Evolutionary conservation across 2,113 vertebrate genomes (phyloP).

Genomic region (Cochlearius cochlearius): DNA sequence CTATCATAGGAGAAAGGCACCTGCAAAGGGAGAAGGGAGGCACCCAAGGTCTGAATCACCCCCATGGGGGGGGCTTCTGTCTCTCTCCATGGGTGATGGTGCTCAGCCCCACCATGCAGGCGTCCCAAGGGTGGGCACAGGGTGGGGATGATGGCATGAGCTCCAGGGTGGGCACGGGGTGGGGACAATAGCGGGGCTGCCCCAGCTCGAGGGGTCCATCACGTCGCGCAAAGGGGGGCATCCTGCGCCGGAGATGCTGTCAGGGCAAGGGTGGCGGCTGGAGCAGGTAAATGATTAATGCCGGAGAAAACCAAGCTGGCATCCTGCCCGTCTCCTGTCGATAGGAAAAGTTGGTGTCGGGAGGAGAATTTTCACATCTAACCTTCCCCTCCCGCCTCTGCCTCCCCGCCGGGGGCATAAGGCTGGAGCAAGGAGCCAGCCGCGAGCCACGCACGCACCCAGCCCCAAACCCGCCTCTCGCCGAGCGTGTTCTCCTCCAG

Average conservation of each 20-base stretch:
- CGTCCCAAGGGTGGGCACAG: not conserved
- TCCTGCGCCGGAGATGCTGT: not conserved
- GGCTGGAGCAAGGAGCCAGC: not conserved
- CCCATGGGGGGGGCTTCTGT: not conserved
- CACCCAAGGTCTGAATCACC: not conserved
- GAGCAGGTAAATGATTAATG: constrained; percentile 45
- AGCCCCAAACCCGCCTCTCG: constrained; percentile 25
- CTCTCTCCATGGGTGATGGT: not conserved
- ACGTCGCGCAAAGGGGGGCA: rapidly evolving
- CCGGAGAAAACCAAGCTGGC: not conserved
- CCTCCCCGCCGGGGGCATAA: not conserved
- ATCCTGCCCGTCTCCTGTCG: not conserved
- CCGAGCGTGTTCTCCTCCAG: constrained; percentile 25
- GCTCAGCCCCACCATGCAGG: not conserved
- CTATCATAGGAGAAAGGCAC: not conserved
- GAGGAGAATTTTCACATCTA: not conserved
- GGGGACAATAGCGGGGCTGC: not conserved
- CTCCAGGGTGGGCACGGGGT: too few relatives aligned
- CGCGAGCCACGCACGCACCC: not conserved
- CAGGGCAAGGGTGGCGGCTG: not conserved
- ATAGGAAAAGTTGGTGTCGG: not conserved
- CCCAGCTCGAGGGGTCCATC: not conserved
- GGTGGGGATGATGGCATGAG: not conserved
- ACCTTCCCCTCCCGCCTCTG: not conserved
- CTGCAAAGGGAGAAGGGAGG: not conserved